phyloP scores from a whole-genome alignment of 2,797 vertebrate genomes.

The Micromesistius poutassou region DNA sequence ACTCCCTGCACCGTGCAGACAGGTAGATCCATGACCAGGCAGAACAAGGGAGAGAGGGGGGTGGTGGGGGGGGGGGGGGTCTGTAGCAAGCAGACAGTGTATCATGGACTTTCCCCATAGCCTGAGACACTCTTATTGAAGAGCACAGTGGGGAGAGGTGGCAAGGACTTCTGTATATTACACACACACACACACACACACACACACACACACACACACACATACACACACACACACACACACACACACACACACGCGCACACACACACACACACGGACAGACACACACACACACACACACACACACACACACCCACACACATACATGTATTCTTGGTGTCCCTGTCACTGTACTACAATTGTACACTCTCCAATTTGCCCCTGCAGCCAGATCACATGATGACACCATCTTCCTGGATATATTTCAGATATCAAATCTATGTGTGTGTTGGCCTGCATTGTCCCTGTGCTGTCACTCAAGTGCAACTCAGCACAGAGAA shows the following conservation, averaged over 20 bases:
- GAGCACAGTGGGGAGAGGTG: slow-evolving; percentile 61
- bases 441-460: slow-evolving; percentile 14
- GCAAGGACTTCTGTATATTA: slow-evolving; percentile 35
- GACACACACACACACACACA: background rate
- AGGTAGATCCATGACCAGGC: slow-evolving; percentile 35
- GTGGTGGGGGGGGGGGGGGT: background rate
- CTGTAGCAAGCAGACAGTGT: slow-evolving; percentile 28
- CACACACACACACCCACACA: slow-evolving; percentile 13
- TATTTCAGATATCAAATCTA: background rate
- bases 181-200: background rate
- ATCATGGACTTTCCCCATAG: slow-evolving; percentile 62
- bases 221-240: background rate
- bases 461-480: too few species aligned
- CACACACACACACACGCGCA: background rate
- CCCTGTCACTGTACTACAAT: slow-evolving; percentile 31
- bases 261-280: slow-evolving; percentile 20
- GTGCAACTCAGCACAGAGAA: too few species aligned
- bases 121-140: slow-evolving; percentile 71
- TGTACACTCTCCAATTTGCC: slow-evolving; percentile 11
- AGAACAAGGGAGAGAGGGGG: background rate
- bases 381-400: slow-evolving; percentile 42
- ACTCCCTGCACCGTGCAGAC: slow-evolving; percentile 20
- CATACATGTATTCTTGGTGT: slow-evolving; percentile 5
- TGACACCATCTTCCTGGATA: slow-evolving; percentile 49
- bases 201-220: slow-evolving; percentile 21